These are phyloP conservation scores for Holothuria scabra DNA, from an alignment of 53 echinoderm and acorn worm genomes.

Conservation along the genomic window DNA sequence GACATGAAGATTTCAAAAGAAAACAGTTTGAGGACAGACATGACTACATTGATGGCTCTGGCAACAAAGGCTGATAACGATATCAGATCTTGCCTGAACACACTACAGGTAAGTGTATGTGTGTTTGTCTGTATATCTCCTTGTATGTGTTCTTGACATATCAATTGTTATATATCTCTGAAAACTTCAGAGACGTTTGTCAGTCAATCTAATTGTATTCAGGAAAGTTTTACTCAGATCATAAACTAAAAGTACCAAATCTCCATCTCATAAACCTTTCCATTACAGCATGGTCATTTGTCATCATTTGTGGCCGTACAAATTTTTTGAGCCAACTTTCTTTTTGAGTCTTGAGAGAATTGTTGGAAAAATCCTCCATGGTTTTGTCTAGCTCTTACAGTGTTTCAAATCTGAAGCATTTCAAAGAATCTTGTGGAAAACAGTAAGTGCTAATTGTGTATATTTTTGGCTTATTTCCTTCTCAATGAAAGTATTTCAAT, in stretches of 20 bases:
- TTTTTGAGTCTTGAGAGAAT: not conserved
- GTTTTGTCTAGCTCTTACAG: not conserved
- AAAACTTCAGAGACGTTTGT: too few relatives aligned
- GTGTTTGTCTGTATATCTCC: too few relatives aligned
- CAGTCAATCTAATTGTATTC: too few relatives aligned
- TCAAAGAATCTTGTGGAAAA: not conserved
- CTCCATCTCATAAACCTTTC: too few relatives aligned
- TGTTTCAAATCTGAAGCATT: not conserved
- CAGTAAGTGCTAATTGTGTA: too few relatives aligned
- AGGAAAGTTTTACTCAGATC: too few relatives aligned
- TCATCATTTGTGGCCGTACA: not conserved
- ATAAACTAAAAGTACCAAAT: too few relatives aligned
- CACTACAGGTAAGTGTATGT: conserved; percentile 75
- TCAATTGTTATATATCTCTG: too few relatives aligned
- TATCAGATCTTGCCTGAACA: conserved; percentile 95
- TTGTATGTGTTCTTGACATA: not conserved
- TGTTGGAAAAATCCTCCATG: not conserved
- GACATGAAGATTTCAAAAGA: conserved; percentile 74
- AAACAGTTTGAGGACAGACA: conserved; percentile 80
- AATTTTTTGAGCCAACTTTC: not conserved
- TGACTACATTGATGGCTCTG: conserved; percentile 91
- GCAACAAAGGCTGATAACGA: conserved; percentile 92
- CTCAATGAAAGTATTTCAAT: not conserved
- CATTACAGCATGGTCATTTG: too few relatives aligned
- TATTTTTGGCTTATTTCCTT: not conserved